Base-by-base conservation (phyloP, 2,113 vertebrate species). In the Lagenorhynchus albirostris region DNA sequence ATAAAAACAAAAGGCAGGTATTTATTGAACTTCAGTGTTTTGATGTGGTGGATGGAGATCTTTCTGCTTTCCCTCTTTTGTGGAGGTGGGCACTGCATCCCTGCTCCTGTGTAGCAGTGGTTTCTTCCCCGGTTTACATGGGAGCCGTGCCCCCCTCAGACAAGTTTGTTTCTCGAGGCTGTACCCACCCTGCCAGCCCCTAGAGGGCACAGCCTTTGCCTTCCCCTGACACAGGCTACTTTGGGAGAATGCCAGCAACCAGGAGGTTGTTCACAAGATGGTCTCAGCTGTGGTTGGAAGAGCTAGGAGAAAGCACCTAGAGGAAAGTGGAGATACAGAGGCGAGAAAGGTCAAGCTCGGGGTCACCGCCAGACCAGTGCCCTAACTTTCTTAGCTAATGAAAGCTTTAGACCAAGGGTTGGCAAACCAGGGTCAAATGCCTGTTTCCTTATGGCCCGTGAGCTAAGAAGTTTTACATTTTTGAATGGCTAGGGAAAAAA, bases 11-110 rank as follows among this genome's bases (percentile, higher is more conserved):
- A 60, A 94, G 44, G 31, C 47, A 41, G 80, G 68, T 96, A 68
- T 98, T 96, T 97, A 96, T 96, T 94, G 76, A 80, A 94, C 10
- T 17, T 82, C 65, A 86, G 81, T 55, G 21, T 41, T 73, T 55
- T 60, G 23, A 60, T 92, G 18, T 73, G 25, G 36, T 60, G 36
- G 10, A 0, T 87, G 25, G 47, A 62, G 38, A 23, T 47, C 53
- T 81, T 68, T 50, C 23, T 73, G 17, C n/a, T 88, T 41, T 81
- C 31, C 10, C 38, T 91, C 21, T 63, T 26, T n/a, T n/a, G 36
- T 38, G 6, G n/a, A 50, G 23, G 33, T 29, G 14, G 60, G 65
- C 14, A 12, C 76, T 41, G 8, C 12, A 31, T 25, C 33, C 76
- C 83, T 31, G 1, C 50, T 65, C 5, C 1, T 44, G 3, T 13